Evolutionary conservation across 1,140 invertebrate genomes (phyloP), one percentile per base, ranked within the genome.

Genomic region (Samia ricini): DNA sequence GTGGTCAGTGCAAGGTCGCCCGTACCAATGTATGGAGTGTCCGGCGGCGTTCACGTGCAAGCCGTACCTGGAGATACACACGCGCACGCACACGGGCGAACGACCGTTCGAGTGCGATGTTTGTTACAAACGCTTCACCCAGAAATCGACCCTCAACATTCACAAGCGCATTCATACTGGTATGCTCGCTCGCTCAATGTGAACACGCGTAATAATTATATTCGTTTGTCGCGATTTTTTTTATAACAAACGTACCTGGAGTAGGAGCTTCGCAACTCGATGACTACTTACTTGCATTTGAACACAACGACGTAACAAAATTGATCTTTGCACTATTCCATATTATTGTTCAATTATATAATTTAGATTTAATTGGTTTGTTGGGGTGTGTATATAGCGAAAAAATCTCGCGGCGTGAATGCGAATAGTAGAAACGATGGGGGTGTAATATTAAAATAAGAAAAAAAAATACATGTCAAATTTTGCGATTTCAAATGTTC

Each of bases 151-250:
- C 71, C 86, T 95, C 66, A 94, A 96, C 91, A 95, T 95, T 72
- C 95, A 96, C 91, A 95, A 95, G 85, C 91, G 95, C 62, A 94
- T 95, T 61, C 95, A 96, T 83, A 95, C 94, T 48, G 95, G 95
- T 76, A 88, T 74, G 85, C 56, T 29, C 61, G 61, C 18, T n/a
- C n/a, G n/a, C n/a, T n/a, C n/a, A n/a, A n/a, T n/a, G n/a, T 23
- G 18, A 36, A 23, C 24, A 42, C 56, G 26, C 33, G 19, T 33
- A 8, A n/a, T n/a, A n/a, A 15, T 15, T 42, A 23, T 51, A n/a
- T 10, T 22, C n/a, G 21, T 52, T 21, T 6, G n/a, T 42, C 26
- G 15, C 33, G 10, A 15, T 42, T 12, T 12, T n/a, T n/a, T 15
- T 12, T 42, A 15, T 12, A 42, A 42, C n/a, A 42, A 42, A 42